These are phyloP conservation scores for Ptilorrhoa leucosticta DNA, from an alignment of 2,113 vertebrate species.

Conservation along the genomic window DNA sequence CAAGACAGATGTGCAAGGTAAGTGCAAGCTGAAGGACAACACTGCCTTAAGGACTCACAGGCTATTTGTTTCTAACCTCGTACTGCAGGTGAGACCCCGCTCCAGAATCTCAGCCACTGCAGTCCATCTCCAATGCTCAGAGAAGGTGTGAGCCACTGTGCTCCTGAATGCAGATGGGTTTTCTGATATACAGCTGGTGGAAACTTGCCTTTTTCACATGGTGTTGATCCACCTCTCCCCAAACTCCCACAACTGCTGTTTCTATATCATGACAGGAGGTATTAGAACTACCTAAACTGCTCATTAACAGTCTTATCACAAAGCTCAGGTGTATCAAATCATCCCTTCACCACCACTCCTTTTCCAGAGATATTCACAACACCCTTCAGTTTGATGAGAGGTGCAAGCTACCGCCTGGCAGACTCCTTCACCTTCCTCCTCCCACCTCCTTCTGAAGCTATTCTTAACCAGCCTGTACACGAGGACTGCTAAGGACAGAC, in stretches of 20 bases:
- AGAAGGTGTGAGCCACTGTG: neutral
- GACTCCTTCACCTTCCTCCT: neutral
- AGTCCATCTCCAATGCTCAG: neutral
- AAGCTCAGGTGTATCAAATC: neutral
- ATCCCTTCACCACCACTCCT: neutral
- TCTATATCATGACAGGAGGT: neutral
- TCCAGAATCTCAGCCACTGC: neutral
- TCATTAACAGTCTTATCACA: neutral
- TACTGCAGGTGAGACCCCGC: accelerated
- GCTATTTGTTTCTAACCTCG: accelerated
- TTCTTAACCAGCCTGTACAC: neutral
- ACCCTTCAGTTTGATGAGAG: neutral
- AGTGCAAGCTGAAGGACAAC: neutral
- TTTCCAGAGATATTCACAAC: neutral
- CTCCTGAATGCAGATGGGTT: neutral
- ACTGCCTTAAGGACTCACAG: neutral
- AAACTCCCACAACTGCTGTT: neutral
- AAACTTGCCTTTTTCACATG: neutral
- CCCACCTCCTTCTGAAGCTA: neutral
- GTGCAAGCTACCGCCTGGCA: neutral
- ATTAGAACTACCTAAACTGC: neutral
- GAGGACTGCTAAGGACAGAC: neutral
- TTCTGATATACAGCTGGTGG: neutral
- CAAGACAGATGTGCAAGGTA: accelerated
- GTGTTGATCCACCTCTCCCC: neutral